A percentile compares a stretch with the other conserved stretches of the same genome.
These are phyloP conservation scores for Nanorana parkeri DNA, from an alignment of 2,113 vertebrate species.

Conservation along the genomic window DNA sequence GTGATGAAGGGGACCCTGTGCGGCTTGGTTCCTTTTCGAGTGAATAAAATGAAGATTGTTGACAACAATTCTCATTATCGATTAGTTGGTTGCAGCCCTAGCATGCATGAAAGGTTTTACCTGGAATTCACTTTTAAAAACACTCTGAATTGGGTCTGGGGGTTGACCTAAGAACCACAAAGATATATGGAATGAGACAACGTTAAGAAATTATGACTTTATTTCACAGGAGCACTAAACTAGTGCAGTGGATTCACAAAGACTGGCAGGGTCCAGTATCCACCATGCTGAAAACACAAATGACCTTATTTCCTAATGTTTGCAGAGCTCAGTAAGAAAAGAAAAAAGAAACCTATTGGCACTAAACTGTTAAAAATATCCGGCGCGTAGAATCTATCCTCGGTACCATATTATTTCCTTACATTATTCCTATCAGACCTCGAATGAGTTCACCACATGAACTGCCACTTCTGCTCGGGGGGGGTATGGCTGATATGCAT, in stretches of 20 bases:
- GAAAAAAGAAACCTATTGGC: slow-evolving; percentile 1
- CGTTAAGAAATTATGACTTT: slow-evolving; percentile 41
- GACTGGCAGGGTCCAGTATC: background rate
- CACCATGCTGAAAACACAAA: slow-evolving; percentile 32
- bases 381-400: background rate
- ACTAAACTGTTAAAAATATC: slow-evolving; percentile 27
- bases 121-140: no score
- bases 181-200: background rate
- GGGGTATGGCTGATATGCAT: background rate
- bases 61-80: no score
- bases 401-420: background rate
- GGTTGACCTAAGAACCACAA: background rate
- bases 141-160: no score
- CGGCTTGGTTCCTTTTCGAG: no score
- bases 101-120: no score
- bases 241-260: background rate
- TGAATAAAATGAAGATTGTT: no score
- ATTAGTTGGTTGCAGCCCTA: no score
- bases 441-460: background rate
- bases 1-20: no score
- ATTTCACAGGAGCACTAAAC: slow-evolving; percentile 33
- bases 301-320: background rate
- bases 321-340: background rate
- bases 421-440: background rate
- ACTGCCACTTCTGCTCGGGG: background rate